Conservation (phyloP, 2,888 invertebrate species). For the Apamea monoglypha region DNA sequence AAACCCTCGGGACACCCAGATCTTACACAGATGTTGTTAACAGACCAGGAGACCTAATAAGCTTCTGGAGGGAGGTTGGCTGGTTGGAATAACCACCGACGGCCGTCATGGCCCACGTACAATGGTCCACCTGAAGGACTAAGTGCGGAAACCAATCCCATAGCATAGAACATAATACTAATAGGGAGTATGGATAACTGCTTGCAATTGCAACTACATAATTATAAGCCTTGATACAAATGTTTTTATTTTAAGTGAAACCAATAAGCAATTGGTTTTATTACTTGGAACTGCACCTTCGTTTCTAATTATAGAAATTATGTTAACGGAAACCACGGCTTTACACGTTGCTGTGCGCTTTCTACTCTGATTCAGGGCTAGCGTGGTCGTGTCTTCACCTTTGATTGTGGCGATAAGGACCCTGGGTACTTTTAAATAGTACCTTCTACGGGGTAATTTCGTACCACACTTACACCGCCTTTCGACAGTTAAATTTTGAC, state of each 20-base stretch:
- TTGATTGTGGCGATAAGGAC: not conserved
- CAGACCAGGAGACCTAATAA: too few species aligned
- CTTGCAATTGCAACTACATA: not conserved
- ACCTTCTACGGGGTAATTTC: not conserved
- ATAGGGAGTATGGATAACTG: not conserved
- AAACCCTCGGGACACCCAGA: too few species aligned
- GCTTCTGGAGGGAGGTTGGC: too few species aligned
- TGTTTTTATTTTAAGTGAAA: conserved; percentile 42
- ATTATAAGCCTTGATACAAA: conserved; percentile 1
- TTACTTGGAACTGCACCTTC: conserved; percentile 27
- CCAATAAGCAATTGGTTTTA: conserved; percentile 12
- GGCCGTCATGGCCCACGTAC: too few species aligned
- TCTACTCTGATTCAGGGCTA: conserved; percentile 46
- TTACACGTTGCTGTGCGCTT: conserved; percentile 28
- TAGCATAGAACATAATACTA: not conserved
- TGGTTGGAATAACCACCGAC: too few species aligned
- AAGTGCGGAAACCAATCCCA: too few species aligned
- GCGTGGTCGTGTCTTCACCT: not conserved
- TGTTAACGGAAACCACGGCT: conserved; percentile 40
- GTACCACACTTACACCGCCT: not conserved
- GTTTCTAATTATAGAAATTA: conserved; percentile 58
- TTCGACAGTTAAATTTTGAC: not conserved
- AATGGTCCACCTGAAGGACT: too few species aligned
- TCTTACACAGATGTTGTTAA: too few species aligned
- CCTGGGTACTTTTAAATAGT: not conserved